These are phyloP conservation scores for Cherax destructor DNA, from an alignment of 1,140 invertebrate species.

Conservation along the genomic window DNA sequence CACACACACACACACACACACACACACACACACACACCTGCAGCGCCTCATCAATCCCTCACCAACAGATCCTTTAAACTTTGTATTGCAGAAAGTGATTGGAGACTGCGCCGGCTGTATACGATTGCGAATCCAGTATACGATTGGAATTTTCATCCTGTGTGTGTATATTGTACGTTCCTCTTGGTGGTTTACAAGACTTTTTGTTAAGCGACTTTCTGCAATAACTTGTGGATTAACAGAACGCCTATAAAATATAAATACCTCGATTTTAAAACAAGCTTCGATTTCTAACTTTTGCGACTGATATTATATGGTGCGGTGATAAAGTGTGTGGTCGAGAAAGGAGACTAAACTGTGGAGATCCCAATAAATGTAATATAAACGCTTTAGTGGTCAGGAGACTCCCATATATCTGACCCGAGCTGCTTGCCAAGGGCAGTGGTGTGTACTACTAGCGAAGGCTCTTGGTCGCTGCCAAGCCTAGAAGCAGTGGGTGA, in stretches of 20 bases:
- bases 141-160: slow-evolving; percentile 62
- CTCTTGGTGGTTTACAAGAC: slow-evolving; percentile 43
- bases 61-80: slow-evolving; percentile 25
- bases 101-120: slow-evolving; percentile 45
- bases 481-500: slow-evolving; percentile 1
- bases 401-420: slow-evolving; percentile 27
- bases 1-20: slow-evolving; percentile 46
- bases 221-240: slow-evolving; percentile 43
- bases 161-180: slow-evolving; percentile 43
- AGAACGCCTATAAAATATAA: slow-evolving; percentile 30
- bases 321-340: slow-evolving; percentile 15
- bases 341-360: slow-evolving; percentile 16
- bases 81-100: slow-evolving; percentile 62
- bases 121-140: slow-evolving; percentile 62
- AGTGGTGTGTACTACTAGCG: slow-evolving; percentile 15
- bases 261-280: slow-evolving; percentile 43
- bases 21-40: slow-evolving; percentile 8
- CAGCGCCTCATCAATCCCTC: not conserved
- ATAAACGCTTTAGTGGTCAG: slow-evolving; percentile 49
- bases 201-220: slow-evolving; percentile 31
- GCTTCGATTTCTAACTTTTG: slow-evolving; percentile 32
- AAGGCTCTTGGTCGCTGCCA: not conserved
- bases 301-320: slow-evolving; percentile 20
- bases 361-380: slow-evolving; percentile 43
- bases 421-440: not conserved